Evolutionary conservation across 1,140 invertebrate genomes (phyloP).

Genomic region (Psix sp.): DNA sequence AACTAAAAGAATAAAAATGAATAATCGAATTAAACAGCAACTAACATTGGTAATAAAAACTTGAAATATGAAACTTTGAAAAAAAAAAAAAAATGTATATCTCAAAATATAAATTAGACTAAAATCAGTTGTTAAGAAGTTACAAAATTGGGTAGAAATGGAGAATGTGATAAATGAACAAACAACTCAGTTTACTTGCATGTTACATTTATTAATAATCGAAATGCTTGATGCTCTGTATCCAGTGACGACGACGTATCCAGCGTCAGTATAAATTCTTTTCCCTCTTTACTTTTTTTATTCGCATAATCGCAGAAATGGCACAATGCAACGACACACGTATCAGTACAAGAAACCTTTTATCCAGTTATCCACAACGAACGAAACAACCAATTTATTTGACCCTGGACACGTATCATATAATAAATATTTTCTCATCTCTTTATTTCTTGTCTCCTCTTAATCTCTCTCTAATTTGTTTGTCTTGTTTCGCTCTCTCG

Average conservation of each 20-base stretch:
- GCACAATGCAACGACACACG: slow-evolving; percentile 61
- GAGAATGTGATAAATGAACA: slow-evolving; percentile 41
- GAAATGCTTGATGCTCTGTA: slow-evolving; percentile 65
- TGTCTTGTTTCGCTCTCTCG: slow-evolving; percentile 12
- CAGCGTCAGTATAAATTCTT: slow-evolving; percentile 61
- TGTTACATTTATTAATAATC: slow-evolving; percentile 64
- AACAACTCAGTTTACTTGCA: slow-evolving; percentile 53
- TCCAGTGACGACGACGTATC: slow-evolving; percentile 63
- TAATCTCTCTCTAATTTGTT: slow-evolving; percentile 41
- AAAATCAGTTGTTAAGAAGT: background rate
- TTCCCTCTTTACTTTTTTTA: slow-evolving; percentile 37
- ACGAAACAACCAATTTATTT: slow-evolving; percentile 60
- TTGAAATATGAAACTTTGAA: too few relatives aligned
- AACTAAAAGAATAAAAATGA: too few relatives aligned
- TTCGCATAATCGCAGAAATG: slow-evolving; percentile 54
- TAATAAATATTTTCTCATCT: slow-evolving; percentile 58
- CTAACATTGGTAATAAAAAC: too few relatives aligned
- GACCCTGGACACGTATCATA: slow-evolving; percentile 62
- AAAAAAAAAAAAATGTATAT: too few relatives aligned
- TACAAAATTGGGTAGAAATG: slow-evolving; percentile 12
- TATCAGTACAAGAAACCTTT: slow-evolving; percentile 58
- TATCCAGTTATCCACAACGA: slow-evolving; percentile 55
- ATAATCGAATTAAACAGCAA: too few relatives aligned
- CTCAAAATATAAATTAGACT: background rate
- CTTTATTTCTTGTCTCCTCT: slow-evolving; percentile 46